Evolutionary conservation across 2,113 vertebrate genomes (phyloP).

Genomic region (Sebastes schlegelii): DNA sequence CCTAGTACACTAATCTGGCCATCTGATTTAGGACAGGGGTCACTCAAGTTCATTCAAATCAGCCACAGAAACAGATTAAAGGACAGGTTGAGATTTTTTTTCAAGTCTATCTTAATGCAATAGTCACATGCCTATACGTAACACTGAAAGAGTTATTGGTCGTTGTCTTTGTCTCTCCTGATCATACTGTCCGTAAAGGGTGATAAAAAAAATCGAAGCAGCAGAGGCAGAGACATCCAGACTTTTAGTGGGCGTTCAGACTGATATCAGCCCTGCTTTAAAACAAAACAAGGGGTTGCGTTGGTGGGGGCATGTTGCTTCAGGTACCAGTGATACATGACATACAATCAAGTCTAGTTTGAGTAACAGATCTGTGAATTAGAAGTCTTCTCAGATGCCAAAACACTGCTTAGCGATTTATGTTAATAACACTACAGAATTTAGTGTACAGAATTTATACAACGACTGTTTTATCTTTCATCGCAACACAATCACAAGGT

Average conservation of each 20-base stretch:
- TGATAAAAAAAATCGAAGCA: neutral
- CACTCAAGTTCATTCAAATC: neutral
- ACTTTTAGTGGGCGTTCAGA: conserved; percentile 18
- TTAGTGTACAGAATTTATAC: neutral
- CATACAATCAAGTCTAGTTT: neutral
- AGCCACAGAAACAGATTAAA: conserved; percentile 11
- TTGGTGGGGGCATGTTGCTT: conserved; percentile 1
- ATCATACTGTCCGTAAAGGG: neutral
- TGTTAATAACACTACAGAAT: too few species aligned
- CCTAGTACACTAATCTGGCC: neutral
- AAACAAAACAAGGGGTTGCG: neutral
- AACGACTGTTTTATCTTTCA: neutral
- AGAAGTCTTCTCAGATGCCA: too few species aligned
- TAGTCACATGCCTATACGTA: neutral
- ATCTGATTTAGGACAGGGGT: neutral
- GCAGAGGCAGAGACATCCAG: conserved; percentile 12
- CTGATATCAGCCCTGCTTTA: conserved; percentile 5
- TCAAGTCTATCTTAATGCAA: neutral
- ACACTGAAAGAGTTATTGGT: neutral
- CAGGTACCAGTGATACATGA: neutral
- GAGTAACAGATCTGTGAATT: neutral
- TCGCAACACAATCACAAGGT: neutral
- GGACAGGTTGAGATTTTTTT: neutral
- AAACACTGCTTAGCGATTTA: too few species aligned
- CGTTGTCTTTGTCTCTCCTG: neutral